A percentile compares a stretch with the other conserved stretches of the same genome.
These are phyloP conservation scores for Leuciscus waleckii DNA, from an alignment of 2,797 vertebrate genomes.

Conservation along the genomic window DNA sequence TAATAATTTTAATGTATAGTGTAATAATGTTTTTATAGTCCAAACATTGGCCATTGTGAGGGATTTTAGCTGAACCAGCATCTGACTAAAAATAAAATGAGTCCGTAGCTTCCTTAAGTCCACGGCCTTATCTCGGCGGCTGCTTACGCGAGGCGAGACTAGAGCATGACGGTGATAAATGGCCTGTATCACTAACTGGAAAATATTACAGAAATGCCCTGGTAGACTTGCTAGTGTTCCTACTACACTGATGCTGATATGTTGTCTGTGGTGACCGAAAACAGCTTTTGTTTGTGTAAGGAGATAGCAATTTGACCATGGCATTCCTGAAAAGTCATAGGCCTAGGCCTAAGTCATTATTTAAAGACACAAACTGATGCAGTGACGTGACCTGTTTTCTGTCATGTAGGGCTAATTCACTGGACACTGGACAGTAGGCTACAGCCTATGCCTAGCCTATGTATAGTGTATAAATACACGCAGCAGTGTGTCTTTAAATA, in stretches of 20 bases:
- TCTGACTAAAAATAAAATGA: constrained; percentile 29
- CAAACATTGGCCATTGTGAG: constrained; percentile 17
- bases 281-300: background rate
- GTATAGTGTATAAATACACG: no score
- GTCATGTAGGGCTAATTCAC: no score
- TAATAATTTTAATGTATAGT: constrained; percentile 25
- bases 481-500: no score
- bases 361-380: background rate
- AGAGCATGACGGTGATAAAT: constrained; percentile 37
- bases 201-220: constrained; percentile 41
- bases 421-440: no score
- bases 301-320: background rate
- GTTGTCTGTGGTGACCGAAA: background rate
- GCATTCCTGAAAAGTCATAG: background rate
- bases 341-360: background rate
- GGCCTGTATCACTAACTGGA: constrained; percentile 34
- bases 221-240: constrained; percentile 18
- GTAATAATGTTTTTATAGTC: constrained; percentile 29
- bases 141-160: background rate
- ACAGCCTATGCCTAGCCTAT: no score
- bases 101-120: constrained; percentile 15
- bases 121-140: background rate
- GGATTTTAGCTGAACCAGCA: constrained; percentile 19
- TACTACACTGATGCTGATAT: constrained; percentile 24
- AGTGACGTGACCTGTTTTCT: background rate